Evolutionary conservation across 2,888 invertebrate species (phyloP).

Genomic region (Drosophila differens): DNA sequence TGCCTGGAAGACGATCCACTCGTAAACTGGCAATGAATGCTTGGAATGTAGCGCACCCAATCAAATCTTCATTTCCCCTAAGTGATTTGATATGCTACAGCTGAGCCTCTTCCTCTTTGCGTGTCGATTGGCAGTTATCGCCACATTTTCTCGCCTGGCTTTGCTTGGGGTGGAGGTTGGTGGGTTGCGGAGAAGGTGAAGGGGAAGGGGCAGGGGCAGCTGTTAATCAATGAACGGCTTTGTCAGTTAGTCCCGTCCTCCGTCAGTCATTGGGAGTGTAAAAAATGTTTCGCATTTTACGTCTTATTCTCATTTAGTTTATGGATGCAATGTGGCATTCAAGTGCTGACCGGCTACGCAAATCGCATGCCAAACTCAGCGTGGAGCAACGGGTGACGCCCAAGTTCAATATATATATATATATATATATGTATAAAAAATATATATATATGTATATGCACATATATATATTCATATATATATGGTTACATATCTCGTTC

Average conservation of each 20-base stretch:
- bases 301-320: constrained; percentile 62
- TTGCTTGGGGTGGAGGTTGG: constrained; percentile 38
- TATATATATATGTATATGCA: not conserved
- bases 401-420: constrained; percentile 41
- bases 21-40: constrained; percentile 33
- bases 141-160: constrained; percentile 66
- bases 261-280: constrained; percentile 26
- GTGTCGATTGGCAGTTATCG: constrained; percentile 76
- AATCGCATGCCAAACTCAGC: constrained; percentile 66
- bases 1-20: constrained; percentile 10
- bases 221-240: constrained; percentile 74
- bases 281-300: constrained; percentile 51
- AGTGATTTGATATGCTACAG: constrained; percentile 37
- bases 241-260: constrained; percentile 41
- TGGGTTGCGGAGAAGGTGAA: constrained; percentile 10
- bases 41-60: constrained; percentile 40
- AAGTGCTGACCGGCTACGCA: constrained; percentile 52
- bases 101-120: constrained; percentile 29
- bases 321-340: constrained; percentile 73
- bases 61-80: constrained; percentile 42
- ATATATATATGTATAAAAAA: constrained; percentile 19
- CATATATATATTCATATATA: constrained; percentile 7
- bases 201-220: constrained; percentile 33
- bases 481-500: constrained; percentile 18
- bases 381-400: constrained; percentile 62